A percentile compares a stretch with the other conserved stretches of the same genome.
phyloP scores from a whole-genome alignment of 1,140 invertebrate species.

The Drosophila sturtevanti region DNA sequence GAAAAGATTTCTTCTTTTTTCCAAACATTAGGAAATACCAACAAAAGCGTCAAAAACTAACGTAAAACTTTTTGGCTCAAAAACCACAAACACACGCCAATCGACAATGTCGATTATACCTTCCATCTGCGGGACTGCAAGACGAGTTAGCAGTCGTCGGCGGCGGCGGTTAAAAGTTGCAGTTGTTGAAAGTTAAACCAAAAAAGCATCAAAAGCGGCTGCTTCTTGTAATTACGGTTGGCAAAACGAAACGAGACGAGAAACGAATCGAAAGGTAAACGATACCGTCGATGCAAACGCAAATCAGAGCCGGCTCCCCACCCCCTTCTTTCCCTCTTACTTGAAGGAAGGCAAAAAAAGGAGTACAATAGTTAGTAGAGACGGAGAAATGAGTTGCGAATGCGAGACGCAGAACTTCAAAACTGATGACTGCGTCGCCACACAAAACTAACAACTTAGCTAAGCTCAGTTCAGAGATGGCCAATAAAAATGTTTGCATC shows the following conservation, averaged over 20 bases:
- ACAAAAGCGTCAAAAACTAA: conserved; percentile 61
- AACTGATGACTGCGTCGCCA: conserved; percentile 56
- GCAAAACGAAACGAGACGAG: conserved; percentile 48
- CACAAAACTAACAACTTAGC: conserved; percentile 33
- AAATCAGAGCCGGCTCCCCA: conserved; percentile 15
- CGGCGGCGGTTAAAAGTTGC: conserved; percentile 21
- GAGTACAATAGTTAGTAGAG: not conserved
- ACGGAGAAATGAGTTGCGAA: conserved; percentile 31
- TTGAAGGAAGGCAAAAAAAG: no score
- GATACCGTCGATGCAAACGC: conserved; percentile 43
- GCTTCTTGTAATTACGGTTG: conserved; percentile 71
- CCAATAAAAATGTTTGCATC: not conserved
- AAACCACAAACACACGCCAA: conserved; percentile 65
- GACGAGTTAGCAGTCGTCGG: not conserved
- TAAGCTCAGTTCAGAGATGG: conserved; percentile 2
- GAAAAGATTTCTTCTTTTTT: conserved; percentile 41
- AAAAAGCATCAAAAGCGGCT: conserved; percentile 57
- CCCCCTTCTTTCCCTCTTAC: no score
- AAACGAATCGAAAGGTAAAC: conserved; percentile 71
- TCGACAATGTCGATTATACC: conserved; percentile 67
- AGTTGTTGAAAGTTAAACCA: conserved; percentile 73
- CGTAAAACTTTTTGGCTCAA: conserved; percentile 50
- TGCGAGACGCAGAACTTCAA: conserved; percentile 44
- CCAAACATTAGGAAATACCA: conserved; percentile 58
- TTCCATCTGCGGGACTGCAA: conserved; percentile 9